Evolutionary conservation across 1,140 invertebrate species (phyloP), one percentile per base, ranked within the genome.

Genomic region (Zaprionus taronus): DNA sequence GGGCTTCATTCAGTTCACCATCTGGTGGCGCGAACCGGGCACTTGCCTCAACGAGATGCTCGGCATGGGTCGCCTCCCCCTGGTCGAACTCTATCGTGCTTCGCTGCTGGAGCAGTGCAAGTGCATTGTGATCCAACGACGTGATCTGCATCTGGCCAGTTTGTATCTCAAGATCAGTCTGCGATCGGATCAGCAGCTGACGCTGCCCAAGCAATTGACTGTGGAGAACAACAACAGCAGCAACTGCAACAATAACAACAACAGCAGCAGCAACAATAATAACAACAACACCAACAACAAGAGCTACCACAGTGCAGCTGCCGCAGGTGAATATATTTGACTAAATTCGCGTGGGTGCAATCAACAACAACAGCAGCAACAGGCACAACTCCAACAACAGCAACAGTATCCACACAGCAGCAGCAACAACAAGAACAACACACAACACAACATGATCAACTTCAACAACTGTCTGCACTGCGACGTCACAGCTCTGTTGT

Each of bases 11-110:
- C 77, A 92, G 73, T 89, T 92, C 22, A 85, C 86, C 6, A 80
- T 92, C 11, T 92, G 91, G 91, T 92, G 91, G 91, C 91, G 91
- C 47, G 91, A 92, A n/a, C 91, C 91, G 0, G 91, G 91, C 44
- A 92, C 91, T 9, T 92, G 91, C 53, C 83, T 92, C 9, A 92
- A 92, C 57, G 91, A 92, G 77, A 81, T 92, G 81, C 74, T 92
- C 11, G 91, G 91, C 68, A 91, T 91, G 86, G 91, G 91, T 5
- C 68, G 69, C 0, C 64, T 92, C 15, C 81, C 87, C 7, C 76
- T 92, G n/a, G 53, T 64, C 7, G 91, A 92, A 62, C 75, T 92
- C 3, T 92, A 89, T 62, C 72, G 79, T 44, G 86, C 81, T 2
- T 89, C 91, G 31, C 71, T 92, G 49, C 65, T 92, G 55, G 91